Base-by-base conservation (phyloP, 1,140 invertebrate species). In the Drosophila bocqueti region DNA sequence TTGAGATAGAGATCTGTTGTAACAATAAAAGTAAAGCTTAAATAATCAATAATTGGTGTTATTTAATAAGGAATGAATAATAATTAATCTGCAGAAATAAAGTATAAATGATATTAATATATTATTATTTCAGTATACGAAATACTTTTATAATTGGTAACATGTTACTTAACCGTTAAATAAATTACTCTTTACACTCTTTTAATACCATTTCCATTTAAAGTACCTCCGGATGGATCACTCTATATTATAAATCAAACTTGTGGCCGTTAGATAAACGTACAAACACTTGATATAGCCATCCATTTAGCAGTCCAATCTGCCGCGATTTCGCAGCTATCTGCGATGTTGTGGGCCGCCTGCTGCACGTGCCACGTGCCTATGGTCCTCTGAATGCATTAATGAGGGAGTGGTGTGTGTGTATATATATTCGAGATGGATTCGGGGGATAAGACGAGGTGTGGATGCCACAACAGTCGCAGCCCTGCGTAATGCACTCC, bases 401-500 rank as follows among this genome's bases (percentile, higher is more conserved):
- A 76, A 74, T 60, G 47, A 47, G 43, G 15, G 34, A 46, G 16
- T 10, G 40, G 24, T 18, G 15, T 46, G 21, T 47, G 8, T 49
- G 15, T 45, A 3, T 15, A 50, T 50, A 31, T 50, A 18, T 57
- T n/a, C 9, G 8, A 5, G 24, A 18, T 21, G n/a, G 43, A 4
- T 10, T 11, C 10, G 50, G 7, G 40, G 54, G 9, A 24, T n/a
- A 31, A 31, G 16, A 46, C 42, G 46, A 42, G 75, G 57, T 69
- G 75, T 34, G 64, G 75, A 69, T 77, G 72, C 61, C 49, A 49
- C 74, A 59, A 21, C 49, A 63, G 50, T 42, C 40, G 43, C 74
- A 57, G 43, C 42, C 50, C 62, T 77, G 75, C 75, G 73, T 66
- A 76, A 67, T 68, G 74, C 64, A 68, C 74, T 64, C 24, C 58